Base-by-base conservation (phyloP, 2,113 vertebrate genomes). In the Nannobrachium achirus region DNA sequence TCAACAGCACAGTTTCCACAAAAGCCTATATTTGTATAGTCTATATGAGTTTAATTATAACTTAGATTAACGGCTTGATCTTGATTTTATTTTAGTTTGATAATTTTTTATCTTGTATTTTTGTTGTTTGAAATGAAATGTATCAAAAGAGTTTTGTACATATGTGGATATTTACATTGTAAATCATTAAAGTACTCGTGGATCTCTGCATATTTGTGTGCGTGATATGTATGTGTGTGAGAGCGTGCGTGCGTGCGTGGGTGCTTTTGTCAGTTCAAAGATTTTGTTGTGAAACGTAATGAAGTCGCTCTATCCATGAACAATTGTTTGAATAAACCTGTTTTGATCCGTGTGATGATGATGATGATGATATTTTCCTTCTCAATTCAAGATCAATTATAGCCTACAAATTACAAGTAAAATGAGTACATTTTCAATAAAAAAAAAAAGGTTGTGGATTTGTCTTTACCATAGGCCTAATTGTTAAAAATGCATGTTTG, bases 161-260 rank as follows among this genome's bases (percentile, higher is more conserved):
- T 86, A 90, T 85, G 86, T 88, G 81, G 67, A 88, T 86, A 81
- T 79, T 81, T 77, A 86, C 83, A 86, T 80, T 84, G 86, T 88
- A 84, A 84, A 89, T 85, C 72, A 78, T 86, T 73, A 45, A 71
- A 76, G 60, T 20, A 65, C 70, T 75, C 33, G 73, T 86, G 76
- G 81, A 82, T 78, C 77, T 83, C 76, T 79, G 48, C 46, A 72
- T 67, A 79, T 53, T 11, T 60, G 61, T 46, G n/a, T 55, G 64
- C 61, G 71, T 62, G 57, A n/a, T 48, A 41, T 61, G 42, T 75
- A 66, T 66, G 63, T 19, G 14, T 50, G 20, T 14, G 45, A n/a
- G 57, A 71, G 63, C 39, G 16, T 45, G 42, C 39, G 19, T 52
- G 58, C 25, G 56, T 64, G 59, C 40, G 38, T 56, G 64, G 51